Percentiles rank a stretch among this genome's conserved stretches.
Evolutionary conservation across 2,797 vertebrate genomes (phyloP).

Genomic region (Ceryle rudis): DNA sequence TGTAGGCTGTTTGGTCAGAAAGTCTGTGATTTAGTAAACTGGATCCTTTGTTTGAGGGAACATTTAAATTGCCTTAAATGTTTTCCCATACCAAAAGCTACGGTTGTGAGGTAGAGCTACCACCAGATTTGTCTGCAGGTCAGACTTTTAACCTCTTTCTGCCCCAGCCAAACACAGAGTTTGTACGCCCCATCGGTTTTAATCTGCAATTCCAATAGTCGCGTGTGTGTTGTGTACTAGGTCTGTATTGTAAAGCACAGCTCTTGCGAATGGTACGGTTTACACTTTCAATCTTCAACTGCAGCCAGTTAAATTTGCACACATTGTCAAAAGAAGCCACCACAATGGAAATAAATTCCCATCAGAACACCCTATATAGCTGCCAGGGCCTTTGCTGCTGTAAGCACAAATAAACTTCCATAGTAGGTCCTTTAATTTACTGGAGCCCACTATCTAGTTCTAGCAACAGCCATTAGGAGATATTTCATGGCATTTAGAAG

Average conservation of each 20-base stretch:
- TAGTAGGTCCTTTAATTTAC: neutral
- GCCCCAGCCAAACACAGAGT: neutral
- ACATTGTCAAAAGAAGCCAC: slow-evolving; percentile 40
- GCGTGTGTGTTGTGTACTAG: neutral
- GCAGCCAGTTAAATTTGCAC: slow-evolving; percentile 54
- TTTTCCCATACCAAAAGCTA: slow-evolving; percentile 28
- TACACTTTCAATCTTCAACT: slow-evolving; percentile 15
- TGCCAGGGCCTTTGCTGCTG: neutral
- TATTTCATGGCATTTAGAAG: slow-evolving; percentile 9
- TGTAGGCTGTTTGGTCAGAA: neutral
- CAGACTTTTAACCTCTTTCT: slow-evolving; percentile 52
- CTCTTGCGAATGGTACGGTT: neutral
- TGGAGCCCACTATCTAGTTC: neutral
- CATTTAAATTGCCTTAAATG: neutral
- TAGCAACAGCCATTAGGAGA: neutral
- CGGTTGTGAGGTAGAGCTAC: neutral
- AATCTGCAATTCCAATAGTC: slow-evolving; percentile 16
- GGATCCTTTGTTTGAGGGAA: neutral
- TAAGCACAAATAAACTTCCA: slow-evolving; percentile 3
- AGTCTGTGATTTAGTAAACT: neutral
- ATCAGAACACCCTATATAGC: neutral
- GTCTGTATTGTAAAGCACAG: slow-evolving; percentile 35
- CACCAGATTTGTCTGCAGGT: slow-evolving; percentile 12
- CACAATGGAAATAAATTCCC: slow-evolving; percentile 20
- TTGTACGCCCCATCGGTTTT: slow-evolving; percentile 45